Evolutionary conservation across 2,888 invertebrate species (phyloP), one percentile per base, ranked within the genome.

Genomic region (Gerris lacustris): DNA sequence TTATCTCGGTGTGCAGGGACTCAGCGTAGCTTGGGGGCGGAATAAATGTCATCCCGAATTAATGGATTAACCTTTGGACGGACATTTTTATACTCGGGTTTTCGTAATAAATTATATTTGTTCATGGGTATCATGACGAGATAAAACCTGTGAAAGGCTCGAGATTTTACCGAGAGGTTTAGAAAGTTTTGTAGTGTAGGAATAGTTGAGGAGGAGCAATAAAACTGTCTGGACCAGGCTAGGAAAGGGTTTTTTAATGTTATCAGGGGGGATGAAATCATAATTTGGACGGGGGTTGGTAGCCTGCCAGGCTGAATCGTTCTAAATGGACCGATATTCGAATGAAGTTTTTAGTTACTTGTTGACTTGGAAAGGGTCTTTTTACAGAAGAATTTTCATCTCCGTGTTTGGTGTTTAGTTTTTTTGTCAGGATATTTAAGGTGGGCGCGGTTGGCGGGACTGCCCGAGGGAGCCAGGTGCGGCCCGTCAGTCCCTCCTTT

Each of bases 21-120:
- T 15, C 55, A 5, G 55, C 55, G 15, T 11, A 5, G 55, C 2
- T 55, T 15, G 55, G 55, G 55, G 55, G 15, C 11, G 55, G 15
- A 55, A 55, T 55, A 55, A 55, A 55, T 55, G 55, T 55, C 55
- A 55, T 55, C 15, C 55, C 2, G 55, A 55, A 55, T 55, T 55
- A 55, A 55, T 55, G 55, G 55, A 55, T 55, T 55, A 55, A 55
- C 55, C 55, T 55, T 55, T 55, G 15, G 55, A 55, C 55, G 55
- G 55, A 55, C 55, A 55, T 55, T 55, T 55, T 55, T 55, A 55
- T 55, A 55, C 55, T 55, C 55, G 9, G 55, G 55, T 55, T 55
- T 55, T 15, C 11, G 55, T 55, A 55, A 55, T 55, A 55, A 55
- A 55, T 55, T 55, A 55, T 55, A 11, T 55, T 55, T 55, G 55